Evolutionary conservation across 64 coral and sea anemone species (phyloP), one percentile per base, ranked within the genome.

Genomic region (Dendrophyllia cribrosa): DNA sequence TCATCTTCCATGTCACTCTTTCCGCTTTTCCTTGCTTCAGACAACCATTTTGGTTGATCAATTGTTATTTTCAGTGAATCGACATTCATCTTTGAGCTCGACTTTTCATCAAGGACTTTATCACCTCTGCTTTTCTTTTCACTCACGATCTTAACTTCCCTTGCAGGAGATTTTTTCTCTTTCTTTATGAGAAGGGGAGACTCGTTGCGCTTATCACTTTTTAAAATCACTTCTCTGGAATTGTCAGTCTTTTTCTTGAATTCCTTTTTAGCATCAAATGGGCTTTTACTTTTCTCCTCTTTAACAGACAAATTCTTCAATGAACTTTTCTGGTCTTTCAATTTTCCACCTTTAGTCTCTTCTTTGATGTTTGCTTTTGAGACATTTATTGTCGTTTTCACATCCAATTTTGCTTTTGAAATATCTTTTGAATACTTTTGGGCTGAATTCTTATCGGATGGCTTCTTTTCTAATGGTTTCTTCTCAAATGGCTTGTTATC

Each of bases 221-320:
- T 66, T 22, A 84, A 84, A 67, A 84, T 84, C 62, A 84, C 80
- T 67, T 84, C 80, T 68, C 80, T 67, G 9, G 45, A 64, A 68
- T 44, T 84, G 44, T 84, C 80, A 9, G 61, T 68, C 80, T 68
- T 84, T 75, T 50, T 75, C 45, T 68, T 67, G 7, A 49, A 45
- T 23, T 68, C 61, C 50, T 23, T 84, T 43, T 68, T 68, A 13
- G 44, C 44, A 46, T 84, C 80, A 50, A n/a, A 51, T 5, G 43
- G 20, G 51, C 63, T 67, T 67, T 84, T 68, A 22, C 16, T n/a
- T 24, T 24, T 67, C 62, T 84, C 44, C 19, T 84, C 80, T 84
- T 68, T 84, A 51, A 67, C 80, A 13, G 10, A 46, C 11, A 22
- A 2, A 49, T 24, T 44, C 17, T 84, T 82, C 23, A 4, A 61